Evolutionary conservation across 2,113 vertebrate species (phyloP).

Genomic region (Leptocoma aspasia): DNA sequence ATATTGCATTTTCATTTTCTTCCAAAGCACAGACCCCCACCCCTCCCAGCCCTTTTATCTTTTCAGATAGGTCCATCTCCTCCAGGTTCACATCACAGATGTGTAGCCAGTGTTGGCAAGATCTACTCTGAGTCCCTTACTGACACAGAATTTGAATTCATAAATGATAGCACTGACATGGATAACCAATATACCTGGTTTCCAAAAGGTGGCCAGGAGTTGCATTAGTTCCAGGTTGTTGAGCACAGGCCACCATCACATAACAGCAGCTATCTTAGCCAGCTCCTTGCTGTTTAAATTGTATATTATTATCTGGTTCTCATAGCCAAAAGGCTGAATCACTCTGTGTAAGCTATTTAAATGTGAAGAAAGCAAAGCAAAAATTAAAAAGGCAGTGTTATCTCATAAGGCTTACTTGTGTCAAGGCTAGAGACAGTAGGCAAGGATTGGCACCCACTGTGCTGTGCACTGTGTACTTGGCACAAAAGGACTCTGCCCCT

Average conservation of each 20-base stretch:
- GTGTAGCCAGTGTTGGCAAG: neutral
- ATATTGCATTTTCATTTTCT: neutral
- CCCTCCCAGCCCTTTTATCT: neutral
- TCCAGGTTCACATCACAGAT: neutral
- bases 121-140: neutral
- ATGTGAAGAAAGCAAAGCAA: conserved; percentile 17
- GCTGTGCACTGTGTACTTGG: neutral
- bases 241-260: neutral
- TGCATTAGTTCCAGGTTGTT: neutral
- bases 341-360: neutral
- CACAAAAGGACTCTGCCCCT: neutral
- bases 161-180: neutral
- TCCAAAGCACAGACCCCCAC: neutral
- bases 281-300: neutral
- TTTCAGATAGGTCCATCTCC: neutral
- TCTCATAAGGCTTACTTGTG: neutral
- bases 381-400: neutral
- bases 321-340: neutral
- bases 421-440: neutral
- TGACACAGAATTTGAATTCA: neutral
- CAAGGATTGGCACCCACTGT: neutral
- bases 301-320: neutral
- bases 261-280: neutral
- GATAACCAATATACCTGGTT: neutral
- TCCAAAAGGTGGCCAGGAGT: neutral